Evolutionary conservation across 2,888 invertebrate species (phyloP).

Genomic region (Yponomeuta evonymella): DNA sequence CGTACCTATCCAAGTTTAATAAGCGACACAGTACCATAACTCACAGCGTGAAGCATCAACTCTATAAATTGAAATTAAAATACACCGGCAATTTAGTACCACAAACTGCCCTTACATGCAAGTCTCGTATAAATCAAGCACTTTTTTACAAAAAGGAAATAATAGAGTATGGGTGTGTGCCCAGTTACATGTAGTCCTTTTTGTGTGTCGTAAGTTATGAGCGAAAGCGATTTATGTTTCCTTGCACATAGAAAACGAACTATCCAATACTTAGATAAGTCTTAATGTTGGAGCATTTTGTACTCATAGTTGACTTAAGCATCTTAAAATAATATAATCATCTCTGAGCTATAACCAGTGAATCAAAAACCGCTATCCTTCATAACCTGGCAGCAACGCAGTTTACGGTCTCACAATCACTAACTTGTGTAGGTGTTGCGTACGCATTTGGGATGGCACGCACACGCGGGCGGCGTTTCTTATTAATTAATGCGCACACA

Average conservation of each 20-base stretch:
- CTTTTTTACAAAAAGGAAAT: constrained; percentile 53
- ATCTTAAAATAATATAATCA: too few species aligned
- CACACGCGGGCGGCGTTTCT: constrained; percentile 43
- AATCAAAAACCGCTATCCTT: constrained; percentile 18
- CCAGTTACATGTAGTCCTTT: constrained; percentile 6
- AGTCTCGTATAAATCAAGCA: constrained; percentile 59
- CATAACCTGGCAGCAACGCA: constrained; percentile 22
- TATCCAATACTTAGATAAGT: background rate
- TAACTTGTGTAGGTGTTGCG: constrained; percentile 32
- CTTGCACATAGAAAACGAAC: background rate
- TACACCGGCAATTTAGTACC: constrained; percentile 36
- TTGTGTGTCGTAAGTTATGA: constrained; percentile 1
- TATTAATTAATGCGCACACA: constrained; percentile 71
- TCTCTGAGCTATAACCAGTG: too few species aligned
- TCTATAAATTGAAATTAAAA: constrained; percentile 74
- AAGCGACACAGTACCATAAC: constrained; percentile 39
- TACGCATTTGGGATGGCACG: constrained; percentile 42
- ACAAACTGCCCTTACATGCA: constrained; percentile 52
- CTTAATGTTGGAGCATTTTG: too few species aligned
- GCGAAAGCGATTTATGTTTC: constrained; percentile 1
- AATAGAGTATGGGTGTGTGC: constrained; percentile 39
- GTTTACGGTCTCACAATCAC: constrained; percentile 7
- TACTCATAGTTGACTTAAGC: too few species aligned
- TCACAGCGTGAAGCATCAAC: constrained; percentile 40
- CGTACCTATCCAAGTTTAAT: constrained; percentile 34